Percentiles rank a stretch among this genome's conserved stretches.
phyloP scores from a whole-genome alignment of 1,140 invertebrate species.

The Drosophila sulfurigaster region DNA sequence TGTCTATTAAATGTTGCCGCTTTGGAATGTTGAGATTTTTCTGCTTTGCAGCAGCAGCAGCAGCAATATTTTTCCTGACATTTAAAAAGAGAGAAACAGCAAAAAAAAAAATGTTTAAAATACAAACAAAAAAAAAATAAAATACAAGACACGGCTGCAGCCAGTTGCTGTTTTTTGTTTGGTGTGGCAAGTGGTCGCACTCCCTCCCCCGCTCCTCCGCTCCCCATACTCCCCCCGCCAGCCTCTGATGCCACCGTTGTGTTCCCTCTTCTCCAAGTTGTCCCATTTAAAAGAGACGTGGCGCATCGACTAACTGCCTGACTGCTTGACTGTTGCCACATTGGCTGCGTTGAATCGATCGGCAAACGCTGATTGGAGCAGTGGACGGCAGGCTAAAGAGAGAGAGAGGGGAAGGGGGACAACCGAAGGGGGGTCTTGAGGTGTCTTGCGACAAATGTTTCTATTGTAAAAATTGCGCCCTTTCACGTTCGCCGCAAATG shows the following conservation, averaged over 20 bases:
- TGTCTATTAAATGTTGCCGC: constrained; percentile 50
- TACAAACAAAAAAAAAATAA: constrained; percentile 1
- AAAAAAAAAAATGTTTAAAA: not conserved
- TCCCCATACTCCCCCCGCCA: not conserved
- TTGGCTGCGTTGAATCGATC: constrained; percentile 43
- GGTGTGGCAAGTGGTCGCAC: constrained; percentile 61
- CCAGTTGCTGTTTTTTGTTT: constrained; percentile 14
- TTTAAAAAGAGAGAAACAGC: constrained; percentile 42
- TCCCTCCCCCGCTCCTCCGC: not conserved
- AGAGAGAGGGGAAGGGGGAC: not conserved
- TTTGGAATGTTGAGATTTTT: constrained; percentile 46
- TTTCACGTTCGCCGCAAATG: constrained; percentile 57
- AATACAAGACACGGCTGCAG: constrained; percentile 1
- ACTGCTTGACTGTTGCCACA: constrained; percentile 30
- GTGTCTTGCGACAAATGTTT: constrained; percentile 54
- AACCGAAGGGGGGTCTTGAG: not conserved
- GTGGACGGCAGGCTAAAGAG: not conserved
- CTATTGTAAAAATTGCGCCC: constrained; percentile 56
- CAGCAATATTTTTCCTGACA: constrained; percentile 60
- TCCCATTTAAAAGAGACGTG: constrained; percentile 60
- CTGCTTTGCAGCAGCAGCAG: no score
- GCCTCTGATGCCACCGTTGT: not conserved
- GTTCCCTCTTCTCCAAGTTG: constrained; percentile 42
- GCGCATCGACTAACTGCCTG: constrained; percentile 42
- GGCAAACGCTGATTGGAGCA: constrained; percentile 27